Percentiles rank a stretch among this genome's conserved stretches.
phyloP scores from a whole-genome alignment of 2,888 invertebrate genomes.

The Eupithecia tripunctaria region DNA sequence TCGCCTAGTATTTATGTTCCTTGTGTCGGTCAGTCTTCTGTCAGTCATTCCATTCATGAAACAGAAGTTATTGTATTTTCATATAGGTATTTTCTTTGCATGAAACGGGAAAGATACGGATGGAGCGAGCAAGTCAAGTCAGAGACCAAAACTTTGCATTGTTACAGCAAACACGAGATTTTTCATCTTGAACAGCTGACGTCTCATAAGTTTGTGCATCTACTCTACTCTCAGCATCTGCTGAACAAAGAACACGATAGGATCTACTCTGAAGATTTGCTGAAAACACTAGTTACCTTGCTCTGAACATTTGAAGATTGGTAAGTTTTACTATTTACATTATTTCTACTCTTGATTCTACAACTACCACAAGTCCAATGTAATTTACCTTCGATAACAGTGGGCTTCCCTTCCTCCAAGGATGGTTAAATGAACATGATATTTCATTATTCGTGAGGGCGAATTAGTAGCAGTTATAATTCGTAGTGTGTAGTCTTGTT shows the following conservation, averaged over 20 bases:
- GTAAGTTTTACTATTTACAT: constrained; percentile 7
- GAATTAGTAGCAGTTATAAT: no score
- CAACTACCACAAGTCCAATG: neutral
- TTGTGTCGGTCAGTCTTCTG: no score
- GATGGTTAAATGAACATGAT: neutral
- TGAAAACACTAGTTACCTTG: neutral
- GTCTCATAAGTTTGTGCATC: constrained; percentile 8
- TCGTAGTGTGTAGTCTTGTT: no score
- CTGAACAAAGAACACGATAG: neutral
- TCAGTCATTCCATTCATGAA: no score
- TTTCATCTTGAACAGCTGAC: neutral
- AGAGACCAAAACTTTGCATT: neutral
- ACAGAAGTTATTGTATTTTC: no score
- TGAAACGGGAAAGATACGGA: neutral
- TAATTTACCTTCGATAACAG: neutral
- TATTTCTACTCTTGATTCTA: neutral
- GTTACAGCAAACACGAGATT: neutral
- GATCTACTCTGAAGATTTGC: neutral
- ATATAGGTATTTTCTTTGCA: no score
- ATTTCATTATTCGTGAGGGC: no score
- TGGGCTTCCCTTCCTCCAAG: neutral
- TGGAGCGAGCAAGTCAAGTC: neutral
- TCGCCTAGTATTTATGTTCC: no score
- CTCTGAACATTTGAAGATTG: neutral
- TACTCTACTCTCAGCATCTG: neutral